Base-by-base conservation (phyloP, 1,140 invertebrate species). In the Papilio dardanus region DNA sequence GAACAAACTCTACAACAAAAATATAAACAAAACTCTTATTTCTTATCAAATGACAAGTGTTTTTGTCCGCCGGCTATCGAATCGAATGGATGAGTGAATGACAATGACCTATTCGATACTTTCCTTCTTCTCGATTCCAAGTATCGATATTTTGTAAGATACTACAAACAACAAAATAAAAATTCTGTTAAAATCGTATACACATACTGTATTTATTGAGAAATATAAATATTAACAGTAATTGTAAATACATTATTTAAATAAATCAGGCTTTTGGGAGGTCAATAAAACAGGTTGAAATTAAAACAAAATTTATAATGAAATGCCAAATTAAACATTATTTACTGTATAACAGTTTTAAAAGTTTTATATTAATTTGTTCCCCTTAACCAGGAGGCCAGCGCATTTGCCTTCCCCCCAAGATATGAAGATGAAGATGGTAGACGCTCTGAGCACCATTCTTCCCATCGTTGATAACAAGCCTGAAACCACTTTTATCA, bases 301-400 rank as follows among this genome's bases (percentile, higher is more conserved):
- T 54, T 54, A 24, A 54, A 54, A 10, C 21, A 54, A 54, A n/a
- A 19, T 54, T 54, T 24, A 54, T 54, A 24, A 54, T 12, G 21
- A 28, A 54, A 54, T 54, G 42, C 21, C 10, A 54, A 54, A 54
- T 24, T 8, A 54, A 28, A 24, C 46, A 19, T 50, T 50, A 1
- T 46, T 46, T 42, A 73, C 31, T 65, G 62, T 69, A 71, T 71
- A 54, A 35, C n/a, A 74, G 67, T 37, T 76, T 76, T 62, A 19
- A n/a, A n/a, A n/a, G n/a, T n/a, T n/a, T n/a, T 54, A 46, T 46
- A 46, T 28, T 35, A 74, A 31, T 42, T 75, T 31, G 16, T 35
- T 31, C 33, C 21, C 14, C 30, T 96, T 98, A 99, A 71, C 98
- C 98, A 71, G 99, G 99, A 37, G 99, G 99, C 99, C 99, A 99